These are phyloP conservation scores for Leucophenga maculata DNA, from an alignment of 2,888 invertebrate genomes.

Conservation along the genomic window DNA sequence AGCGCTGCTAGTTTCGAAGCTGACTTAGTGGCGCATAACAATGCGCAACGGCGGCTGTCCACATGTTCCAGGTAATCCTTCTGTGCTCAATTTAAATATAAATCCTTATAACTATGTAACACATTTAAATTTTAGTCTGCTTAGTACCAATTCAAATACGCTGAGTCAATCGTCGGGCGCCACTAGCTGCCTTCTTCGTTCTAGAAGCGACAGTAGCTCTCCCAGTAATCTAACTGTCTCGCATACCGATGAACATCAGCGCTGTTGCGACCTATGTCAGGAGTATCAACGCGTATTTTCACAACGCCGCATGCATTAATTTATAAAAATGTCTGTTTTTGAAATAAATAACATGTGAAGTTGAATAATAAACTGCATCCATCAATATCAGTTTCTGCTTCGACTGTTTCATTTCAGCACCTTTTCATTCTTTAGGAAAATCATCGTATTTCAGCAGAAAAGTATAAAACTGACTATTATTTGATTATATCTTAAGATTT, in stretches of 20 bases:
- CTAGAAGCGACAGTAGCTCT: conserved; percentile 36
- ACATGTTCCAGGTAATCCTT: conserved; percentile 50
- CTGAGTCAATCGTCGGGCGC: conserved; percentile 45
- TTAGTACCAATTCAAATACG: conserved; percentile 50
- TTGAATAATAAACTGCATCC: no score
- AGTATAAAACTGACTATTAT: no score
- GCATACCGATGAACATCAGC: conserved; percentile 52
- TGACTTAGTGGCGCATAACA: conserved; percentile 24
- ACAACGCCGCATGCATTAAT: background rate
- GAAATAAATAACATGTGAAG: no score
- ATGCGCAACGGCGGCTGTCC: conserved; percentile 50
- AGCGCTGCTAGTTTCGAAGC: conserved; percentile 13
- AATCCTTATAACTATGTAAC: background rate
- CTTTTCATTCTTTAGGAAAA: no score
- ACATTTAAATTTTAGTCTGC: conserved; percentile 39
- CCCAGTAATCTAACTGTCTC: conserved; percentile 25
- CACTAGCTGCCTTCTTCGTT: conserved; percentile 39
- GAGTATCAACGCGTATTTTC: conserved; percentile 57
- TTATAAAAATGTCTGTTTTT: no score
- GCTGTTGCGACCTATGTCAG: conserved; percentile 59
- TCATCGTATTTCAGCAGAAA: no score
- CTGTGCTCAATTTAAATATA: background rate
- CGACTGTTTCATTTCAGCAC: background rate
- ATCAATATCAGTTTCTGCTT: no score
- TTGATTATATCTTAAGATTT: background rate